A percentile compares a stretch with the other conserved stretches of the same genome.
Evolutionary conservation across 2,113 vertebrate genomes (phyloP).

Genomic region (Bucco capensis): DNA sequence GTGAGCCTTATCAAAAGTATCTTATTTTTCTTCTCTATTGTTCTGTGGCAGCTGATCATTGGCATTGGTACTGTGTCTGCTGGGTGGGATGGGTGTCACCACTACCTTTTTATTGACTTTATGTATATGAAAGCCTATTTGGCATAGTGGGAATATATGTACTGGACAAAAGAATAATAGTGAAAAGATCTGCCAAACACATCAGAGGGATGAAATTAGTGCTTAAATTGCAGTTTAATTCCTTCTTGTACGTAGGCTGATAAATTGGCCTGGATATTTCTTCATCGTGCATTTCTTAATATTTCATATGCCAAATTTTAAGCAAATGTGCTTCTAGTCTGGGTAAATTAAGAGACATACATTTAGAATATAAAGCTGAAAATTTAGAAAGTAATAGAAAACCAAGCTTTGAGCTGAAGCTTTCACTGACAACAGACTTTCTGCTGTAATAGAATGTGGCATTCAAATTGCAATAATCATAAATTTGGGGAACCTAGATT

Average conservation of each 20-base stretch:
- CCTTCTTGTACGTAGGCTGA: background rate
- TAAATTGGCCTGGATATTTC: background rate
- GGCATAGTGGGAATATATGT: background rate
- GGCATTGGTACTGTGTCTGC: background rate
- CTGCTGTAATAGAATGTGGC: background rate
- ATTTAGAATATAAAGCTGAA: background rate
- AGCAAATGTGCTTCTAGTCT: background rate
- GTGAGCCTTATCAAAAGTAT: background rate
- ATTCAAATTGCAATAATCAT: background rate
- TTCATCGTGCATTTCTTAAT: background rate
- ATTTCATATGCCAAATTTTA: background rate
- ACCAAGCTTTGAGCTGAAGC: background rate
- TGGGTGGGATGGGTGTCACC: background rate
- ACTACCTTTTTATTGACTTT: background rate
- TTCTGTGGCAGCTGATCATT: background rate
- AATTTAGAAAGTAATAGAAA: background rate
- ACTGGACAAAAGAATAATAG: background rate
- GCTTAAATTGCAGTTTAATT: background rate
- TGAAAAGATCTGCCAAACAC: background rate
- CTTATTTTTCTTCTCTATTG: background rate
- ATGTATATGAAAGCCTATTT: background rate
- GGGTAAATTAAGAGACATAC: background rate
- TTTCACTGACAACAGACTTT: background rate
- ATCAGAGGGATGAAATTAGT: background rate
- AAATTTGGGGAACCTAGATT: background rate